phyloP scores from a whole-genome alignment of 2,797 vertebrate genomes.

The Chloroceryle amazona region DNA sequence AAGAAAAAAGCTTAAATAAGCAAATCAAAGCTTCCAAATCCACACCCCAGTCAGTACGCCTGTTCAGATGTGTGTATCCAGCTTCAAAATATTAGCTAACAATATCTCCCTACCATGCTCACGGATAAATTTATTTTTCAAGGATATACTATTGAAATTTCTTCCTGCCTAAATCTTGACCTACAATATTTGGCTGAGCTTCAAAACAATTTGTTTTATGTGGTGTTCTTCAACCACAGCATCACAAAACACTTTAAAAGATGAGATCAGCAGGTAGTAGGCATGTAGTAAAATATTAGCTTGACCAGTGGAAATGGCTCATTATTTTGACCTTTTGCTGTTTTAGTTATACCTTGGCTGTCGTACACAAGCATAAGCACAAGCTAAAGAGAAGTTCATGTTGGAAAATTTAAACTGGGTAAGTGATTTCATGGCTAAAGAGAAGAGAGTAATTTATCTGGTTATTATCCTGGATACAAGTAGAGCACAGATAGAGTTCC shows the following conservation, averaged over 20 bases:
- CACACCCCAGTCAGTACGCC: not conserved
- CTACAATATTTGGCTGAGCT: conserved; percentile 48
- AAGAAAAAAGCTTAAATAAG: not conserved
- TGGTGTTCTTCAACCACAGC: conserved; percentile 32
- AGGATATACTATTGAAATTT: conserved; percentile 14
- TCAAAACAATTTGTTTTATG: conserved; percentile 71
- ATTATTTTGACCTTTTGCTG: conserved; percentile 64
- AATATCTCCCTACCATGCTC: not conserved
- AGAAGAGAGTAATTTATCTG: not conserved
- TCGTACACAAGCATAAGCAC: not conserved
- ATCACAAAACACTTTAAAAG: conserved; percentile 49
- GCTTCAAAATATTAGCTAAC: not conserved
- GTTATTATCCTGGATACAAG: not conserved
- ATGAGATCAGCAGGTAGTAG: conserved; percentile 56
- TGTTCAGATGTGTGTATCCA: not conserved
- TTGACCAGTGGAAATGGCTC: conserved; percentile 18
- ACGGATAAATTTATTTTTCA: not conserved
- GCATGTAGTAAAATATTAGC: conserved; percentile 32
- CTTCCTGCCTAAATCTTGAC: conserved; percentile 27
- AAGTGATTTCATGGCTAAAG: not conserved
- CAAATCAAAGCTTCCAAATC: not conserved
- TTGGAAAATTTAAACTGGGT: not conserved
- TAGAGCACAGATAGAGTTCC: not conserved
- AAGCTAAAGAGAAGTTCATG: not conserved
- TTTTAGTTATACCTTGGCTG: conserved; percentile 24